phyloP scores from a whole-genome alignment of 2,888 invertebrate genomes.

The Chymomyza fuscimana region DNA sequence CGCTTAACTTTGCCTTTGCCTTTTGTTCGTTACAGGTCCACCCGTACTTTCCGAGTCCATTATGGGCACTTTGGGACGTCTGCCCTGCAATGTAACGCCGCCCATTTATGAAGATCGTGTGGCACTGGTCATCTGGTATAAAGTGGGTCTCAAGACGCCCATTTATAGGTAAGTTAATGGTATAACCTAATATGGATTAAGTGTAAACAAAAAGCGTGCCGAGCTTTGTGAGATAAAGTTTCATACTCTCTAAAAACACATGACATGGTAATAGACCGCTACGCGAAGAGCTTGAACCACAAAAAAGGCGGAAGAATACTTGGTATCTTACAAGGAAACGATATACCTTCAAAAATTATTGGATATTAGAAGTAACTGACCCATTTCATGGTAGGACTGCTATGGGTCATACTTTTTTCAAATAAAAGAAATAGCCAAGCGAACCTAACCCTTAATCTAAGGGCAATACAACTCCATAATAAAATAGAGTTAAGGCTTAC shows the following conservation, averaged over 20 bases:
- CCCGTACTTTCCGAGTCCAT: conserved; percentile 79
- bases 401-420: no score
- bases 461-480: no score
- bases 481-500: no score
- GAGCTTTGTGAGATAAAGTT: not conserved
- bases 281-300: no score
- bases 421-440: no score
- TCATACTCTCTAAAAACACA: not conserved
- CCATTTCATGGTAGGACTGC: no score
- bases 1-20: conserved; percentile 36
- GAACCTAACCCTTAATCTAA: no score
- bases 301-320: no score
- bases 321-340: no score
- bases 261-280: no score
- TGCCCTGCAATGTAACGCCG: conserved; percentile 80
- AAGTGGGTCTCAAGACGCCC: conserved; percentile 79
- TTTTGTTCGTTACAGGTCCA: conserved; percentile 72
- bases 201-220: not conserved
- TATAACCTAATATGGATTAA: not conserved
- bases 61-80: conserved; percentile 77
- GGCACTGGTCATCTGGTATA: conserved; percentile 80
- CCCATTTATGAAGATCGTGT: conserved; percentile 79
- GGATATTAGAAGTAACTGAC: no score
- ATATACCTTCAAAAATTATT: no score
- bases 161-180: conserved; percentile 78